Conservation (phyloP, 2,888 invertebrate genomes). For the Cheilosia variabilis region DNA sequence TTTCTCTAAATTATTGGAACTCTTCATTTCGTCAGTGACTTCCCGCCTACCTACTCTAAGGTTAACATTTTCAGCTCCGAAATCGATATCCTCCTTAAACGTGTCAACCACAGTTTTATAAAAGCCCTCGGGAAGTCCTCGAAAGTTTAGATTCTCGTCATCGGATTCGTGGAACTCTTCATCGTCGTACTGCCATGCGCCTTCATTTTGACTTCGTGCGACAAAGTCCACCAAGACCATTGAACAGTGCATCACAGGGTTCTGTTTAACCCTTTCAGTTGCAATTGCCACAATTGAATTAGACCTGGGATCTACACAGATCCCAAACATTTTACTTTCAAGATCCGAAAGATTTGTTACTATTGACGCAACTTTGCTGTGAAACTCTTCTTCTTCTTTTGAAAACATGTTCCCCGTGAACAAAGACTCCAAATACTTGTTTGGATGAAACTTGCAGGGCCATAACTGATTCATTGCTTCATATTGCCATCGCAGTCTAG, state of each 20-base stretch:
- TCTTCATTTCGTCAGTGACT: conserved; percentile 40
- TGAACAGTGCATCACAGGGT: conserved; percentile 92
- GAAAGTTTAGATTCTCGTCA: conserved; percentile 78
- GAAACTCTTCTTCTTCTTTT: conserved; percentile 84
- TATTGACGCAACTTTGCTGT: conserved; percentile 86
- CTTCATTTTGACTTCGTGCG: conserved; percentile 90
- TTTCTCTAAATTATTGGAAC: conserved; percentile 81
- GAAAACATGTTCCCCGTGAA: conserved; percentile 87
- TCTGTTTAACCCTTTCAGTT: conserved; percentile 83
- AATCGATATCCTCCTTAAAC: conserved; percentile 82
- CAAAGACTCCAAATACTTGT: conserved; percentile 89
- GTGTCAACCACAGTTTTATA: conserved; percentile 82
- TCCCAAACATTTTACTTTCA: conserved; percentile 84
- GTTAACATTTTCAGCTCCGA: conserved; percentile 84
- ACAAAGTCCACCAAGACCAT: conserved; percentile 95
- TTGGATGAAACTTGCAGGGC: conserved; percentile 94
- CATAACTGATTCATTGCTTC: conserved; percentile 86
- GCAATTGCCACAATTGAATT: conserved; percentile 88
- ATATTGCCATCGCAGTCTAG: conserved; percentile 88
- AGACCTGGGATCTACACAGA: conserved; percentile 90
- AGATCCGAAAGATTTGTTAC: conserved; percentile 79
- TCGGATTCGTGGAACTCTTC: conserved; percentile 78
- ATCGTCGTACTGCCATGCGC: conserved; percentile 86
- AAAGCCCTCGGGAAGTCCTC: conserved; percentile 84
- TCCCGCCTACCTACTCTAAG: neutral